A percentile compares a stretch with the other conserved stretches of the same genome.
phyloP scores from a whole-genome alignment of 2,888 invertebrate genomes.

The Pseudolycoriella hygida region DNA sequence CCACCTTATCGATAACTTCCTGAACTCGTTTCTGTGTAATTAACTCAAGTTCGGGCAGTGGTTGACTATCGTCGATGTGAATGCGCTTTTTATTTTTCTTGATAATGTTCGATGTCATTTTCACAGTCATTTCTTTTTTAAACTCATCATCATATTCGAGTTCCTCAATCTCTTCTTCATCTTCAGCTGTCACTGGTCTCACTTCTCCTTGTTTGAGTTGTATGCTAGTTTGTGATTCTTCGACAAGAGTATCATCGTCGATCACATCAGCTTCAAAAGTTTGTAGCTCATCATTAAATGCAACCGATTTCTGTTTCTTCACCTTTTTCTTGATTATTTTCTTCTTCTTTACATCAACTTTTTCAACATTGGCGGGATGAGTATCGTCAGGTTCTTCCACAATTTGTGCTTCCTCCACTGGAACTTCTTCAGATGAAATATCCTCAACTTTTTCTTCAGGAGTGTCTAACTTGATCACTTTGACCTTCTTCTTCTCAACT shows the following conservation, averaged over 20 bases:
- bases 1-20: conserved; percentile 32
- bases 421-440: conserved; percentile 22
- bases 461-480: conserved; percentile 9
- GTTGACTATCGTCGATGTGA: conserved; percentile 34
- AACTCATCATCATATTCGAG: conserved; percentile 23
- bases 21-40: conserved; percentile 37
- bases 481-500: conserved; percentile 6
- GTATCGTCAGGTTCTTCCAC: conserved; percentile 15
- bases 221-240: conserved; percentile 1
- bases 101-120: conserved; percentile 32
- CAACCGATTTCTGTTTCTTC: conserved; percentile 16
- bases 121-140: conserved; percentile 37
- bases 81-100: conserved; percentile 29
- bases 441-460: conserved; percentile 17
- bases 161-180: conserved; percentile 4
- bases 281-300: conserved; percentile 10
- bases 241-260: conserved; percentile 15
- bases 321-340: conserved; percentile 10
- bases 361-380: not conserved
- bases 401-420: conserved; percentile 12
- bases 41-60: conserved; percentile 38
- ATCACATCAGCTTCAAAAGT: conserved; percentile 12
- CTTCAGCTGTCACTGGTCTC: not conserved
- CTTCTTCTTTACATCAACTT: not conserved
- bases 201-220: conserved; percentile 2